phyloP scores from a whole-genome alignment of 2,797 vertebrate species.

The Galagoides demidoff region DNA sequence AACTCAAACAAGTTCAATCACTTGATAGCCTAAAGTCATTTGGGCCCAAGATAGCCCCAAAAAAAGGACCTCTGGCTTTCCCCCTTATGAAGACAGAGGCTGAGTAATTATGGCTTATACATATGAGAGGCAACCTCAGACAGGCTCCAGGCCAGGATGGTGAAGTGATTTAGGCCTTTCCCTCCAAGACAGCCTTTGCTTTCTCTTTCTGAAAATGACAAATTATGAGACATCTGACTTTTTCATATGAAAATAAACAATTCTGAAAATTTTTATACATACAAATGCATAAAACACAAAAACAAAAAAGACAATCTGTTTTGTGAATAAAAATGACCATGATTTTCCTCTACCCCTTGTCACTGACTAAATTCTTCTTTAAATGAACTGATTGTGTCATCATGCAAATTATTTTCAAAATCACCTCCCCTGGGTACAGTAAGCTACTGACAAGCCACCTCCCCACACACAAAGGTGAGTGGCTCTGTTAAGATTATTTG shows the following conservation, averaged over 20 bases:
- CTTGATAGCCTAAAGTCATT: background rate
- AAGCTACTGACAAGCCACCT: background rate
- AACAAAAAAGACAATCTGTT: background rate
- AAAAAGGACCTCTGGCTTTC: background rate
- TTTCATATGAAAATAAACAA: slow-evolving; percentile 51
- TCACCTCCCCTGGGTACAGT: background rate
- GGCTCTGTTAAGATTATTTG: background rate
- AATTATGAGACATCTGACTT: slow-evolving; percentile 3
- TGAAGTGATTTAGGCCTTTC: background rate
- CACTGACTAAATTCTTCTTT: slow-evolving; percentile 10
- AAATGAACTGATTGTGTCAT: slow-evolving; percentile 16
- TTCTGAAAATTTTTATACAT: background rate
- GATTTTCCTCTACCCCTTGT: background rate
- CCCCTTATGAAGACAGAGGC: background rate
- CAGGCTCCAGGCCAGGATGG: background rate
- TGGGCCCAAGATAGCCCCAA: slow-evolving; percentile 4
- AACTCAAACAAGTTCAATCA: slow-evolving; percentile 50
- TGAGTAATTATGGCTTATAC: background rate
- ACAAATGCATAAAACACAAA: slow-evolving; percentile 48
- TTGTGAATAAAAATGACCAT: slow-evolving; percentile 1
- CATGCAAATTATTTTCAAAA: slow-evolving; percentile 30
- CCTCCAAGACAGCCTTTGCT: background rate
- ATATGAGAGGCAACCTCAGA: background rate
- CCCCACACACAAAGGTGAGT: background rate
- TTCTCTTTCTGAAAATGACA: slow-evolving; percentile 45